Evolutionary conservation across 2,797 vertebrate genomes (phyloP).

Genomic region (Kryptolebias ocellatus): DNA sequence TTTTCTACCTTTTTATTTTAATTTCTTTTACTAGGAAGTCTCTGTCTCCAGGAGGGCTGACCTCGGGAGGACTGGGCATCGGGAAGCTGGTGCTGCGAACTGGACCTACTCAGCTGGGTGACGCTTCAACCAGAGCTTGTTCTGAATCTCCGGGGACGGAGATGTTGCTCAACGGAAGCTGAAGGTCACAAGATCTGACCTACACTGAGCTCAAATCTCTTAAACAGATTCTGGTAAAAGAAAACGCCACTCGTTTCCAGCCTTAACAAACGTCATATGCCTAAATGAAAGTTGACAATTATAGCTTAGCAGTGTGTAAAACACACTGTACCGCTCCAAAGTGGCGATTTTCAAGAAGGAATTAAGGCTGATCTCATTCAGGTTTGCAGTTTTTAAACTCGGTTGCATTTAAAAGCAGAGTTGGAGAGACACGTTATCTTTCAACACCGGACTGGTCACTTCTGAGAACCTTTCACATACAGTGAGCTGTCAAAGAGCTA

Average conservation of each 20-base stretch:
- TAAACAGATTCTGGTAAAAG: constrained; percentile 37
- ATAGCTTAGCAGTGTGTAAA: constrained; percentile 30
- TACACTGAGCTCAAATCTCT: constrained; percentile 13
- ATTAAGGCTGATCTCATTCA: constrained; percentile 7
- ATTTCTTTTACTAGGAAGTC: constrained; percentile 82
- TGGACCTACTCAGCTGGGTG: constrained; percentile 81
- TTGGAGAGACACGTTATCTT: constrained; percentile 8
- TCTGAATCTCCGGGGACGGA: constrained; percentile 86
- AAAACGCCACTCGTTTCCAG: constrained; percentile 37
- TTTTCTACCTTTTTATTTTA: constrained; percentile 6
- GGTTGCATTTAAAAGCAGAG: not conserved
- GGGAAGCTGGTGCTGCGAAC: constrained; percentile 88
- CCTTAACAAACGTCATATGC: constrained; percentile 33
- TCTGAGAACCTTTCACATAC: not conserved
- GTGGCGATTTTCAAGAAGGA: not conserved
- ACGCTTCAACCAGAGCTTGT: constrained; percentile 82
- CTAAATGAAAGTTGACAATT: constrained; percentile 32
- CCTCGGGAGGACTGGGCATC: constrained; percentile 76
- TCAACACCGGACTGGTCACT: constrained; percentile 8
- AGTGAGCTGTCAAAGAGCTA: not conserved
- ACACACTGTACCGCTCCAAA: constrained; percentile 11
- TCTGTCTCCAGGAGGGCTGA: constrained; percentile 84
- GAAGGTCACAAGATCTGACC: constrained; percentile 62
- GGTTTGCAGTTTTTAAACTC: not conserved
- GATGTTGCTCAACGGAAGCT: constrained; percentile 91